Evolutionary conservation across 2,797 vertebrate species (phyloP).

Genomic region (Choloepus didactylus): DNA sequence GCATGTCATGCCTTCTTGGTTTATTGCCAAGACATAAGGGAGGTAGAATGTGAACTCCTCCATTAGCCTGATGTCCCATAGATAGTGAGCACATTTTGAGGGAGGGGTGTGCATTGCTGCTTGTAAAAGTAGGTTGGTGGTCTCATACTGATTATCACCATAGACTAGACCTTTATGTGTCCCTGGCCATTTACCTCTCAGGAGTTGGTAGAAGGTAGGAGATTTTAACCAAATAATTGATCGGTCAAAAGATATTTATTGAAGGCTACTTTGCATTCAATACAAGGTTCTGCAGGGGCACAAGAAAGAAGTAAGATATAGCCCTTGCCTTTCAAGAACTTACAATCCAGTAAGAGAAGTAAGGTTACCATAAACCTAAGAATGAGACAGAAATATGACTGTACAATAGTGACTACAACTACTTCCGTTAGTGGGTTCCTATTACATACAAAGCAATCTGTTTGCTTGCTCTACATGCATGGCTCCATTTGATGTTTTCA

Average conservation of each 20-base stretch:
- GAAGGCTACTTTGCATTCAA: not conserved
- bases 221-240: not conserved
- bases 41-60: not conserved
- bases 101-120: not conserved
- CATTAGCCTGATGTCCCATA: not conserved
- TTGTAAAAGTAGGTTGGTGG: not conserved
- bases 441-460: not conserved
- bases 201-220: not conserved
- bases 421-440: not conserved
- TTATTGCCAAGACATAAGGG: not conserved
- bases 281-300: not conserved
- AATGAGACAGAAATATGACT: not conserved
- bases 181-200: not conserved
- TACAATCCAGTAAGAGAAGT: not conserved
- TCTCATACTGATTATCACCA: not conserved
- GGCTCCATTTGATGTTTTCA: not conserved
- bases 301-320: not conserved
- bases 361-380: not conserved
- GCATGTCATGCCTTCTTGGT: not conserved
- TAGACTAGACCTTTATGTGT: not conserved
- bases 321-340: not conserved
- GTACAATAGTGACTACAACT: not conserved
- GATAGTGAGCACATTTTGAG: fast-evolving
- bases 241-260: not conserved
- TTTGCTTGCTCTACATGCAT: not conserved